Conservation (phyloP, 1,140 invertebrate species). For the Wasmannia auropunctata region DNA sequence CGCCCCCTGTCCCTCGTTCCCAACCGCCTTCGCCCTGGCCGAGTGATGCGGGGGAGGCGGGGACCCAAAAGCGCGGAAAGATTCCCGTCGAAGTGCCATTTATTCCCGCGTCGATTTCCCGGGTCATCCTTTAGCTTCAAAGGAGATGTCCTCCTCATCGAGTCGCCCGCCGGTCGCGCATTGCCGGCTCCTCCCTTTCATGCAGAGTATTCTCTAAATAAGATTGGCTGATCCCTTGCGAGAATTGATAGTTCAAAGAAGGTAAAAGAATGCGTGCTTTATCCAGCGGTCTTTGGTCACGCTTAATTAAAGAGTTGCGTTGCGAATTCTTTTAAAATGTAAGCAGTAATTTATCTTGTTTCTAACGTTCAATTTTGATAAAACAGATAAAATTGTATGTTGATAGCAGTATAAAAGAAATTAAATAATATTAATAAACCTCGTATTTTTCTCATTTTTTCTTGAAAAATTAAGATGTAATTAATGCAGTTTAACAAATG, state of each 20-base stretch:
- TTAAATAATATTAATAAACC: neutral
- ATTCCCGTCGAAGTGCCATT: constrained; percentile 49
- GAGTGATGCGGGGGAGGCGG: neutral
- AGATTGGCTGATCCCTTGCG: neutral
- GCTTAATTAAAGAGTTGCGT: neutral
- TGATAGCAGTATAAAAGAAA: neutral
- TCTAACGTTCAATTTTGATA: neutral
- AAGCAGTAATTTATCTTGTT: neutral
- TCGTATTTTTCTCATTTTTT: neutral
- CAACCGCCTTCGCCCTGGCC: neutral
- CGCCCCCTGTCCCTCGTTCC: neutral
- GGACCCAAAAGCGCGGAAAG: constrained; percentile 50
- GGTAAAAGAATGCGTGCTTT: neutral
- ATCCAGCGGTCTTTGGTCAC: neutral
- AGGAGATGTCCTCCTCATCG: constrained; percentile 49
- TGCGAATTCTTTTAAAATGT: neutral
- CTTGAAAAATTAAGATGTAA: neutral
- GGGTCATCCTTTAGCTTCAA: constrained; percentile 53
- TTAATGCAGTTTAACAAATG: neutral
- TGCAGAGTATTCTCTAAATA: constrained; percentile 31
- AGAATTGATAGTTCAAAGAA: neutral
- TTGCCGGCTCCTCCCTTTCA: neutral
- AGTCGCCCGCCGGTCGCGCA: neutral
- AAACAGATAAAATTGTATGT: neutral
- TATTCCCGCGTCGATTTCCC: constrained; percentile 55